Evolutionary conservation across 2,888 invertebrate species (phyloP).

Genomic region (Drosophila falleni): DNA sequence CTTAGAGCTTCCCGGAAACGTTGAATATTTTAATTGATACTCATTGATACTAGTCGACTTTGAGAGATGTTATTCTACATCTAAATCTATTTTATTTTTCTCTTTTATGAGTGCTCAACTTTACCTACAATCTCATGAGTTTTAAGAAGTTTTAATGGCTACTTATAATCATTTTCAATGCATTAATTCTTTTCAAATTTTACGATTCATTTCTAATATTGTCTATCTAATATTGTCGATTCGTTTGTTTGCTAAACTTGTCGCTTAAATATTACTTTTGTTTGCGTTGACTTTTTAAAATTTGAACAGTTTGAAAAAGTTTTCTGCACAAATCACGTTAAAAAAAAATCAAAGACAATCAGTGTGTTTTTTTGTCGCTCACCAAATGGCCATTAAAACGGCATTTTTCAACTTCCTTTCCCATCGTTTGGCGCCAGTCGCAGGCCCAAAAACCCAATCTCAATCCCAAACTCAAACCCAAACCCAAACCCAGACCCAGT

Average conservation of each 20-base stretch:
- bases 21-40: not conserved
- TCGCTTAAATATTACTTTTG: conserved; percentile 1
- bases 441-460: conserved; percentile 28
- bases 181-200: not conserved
- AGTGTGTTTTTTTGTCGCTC: conserved; percentile 33
- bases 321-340: conserved; percentile 42
- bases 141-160: not conserved
- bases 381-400: conserved; percentile 56
- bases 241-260: conserved; percentile 18
- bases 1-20: conserved; percentile 23
- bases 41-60: not conserved
- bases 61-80: not conserved
- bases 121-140: too few species aligned
- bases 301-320: conserved; percentile 33
- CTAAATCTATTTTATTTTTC: not conserved
- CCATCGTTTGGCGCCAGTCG: conserved; percentile 44
- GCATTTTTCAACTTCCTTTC: conserved; percentile 70
- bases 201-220: not conserved
- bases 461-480: conserved; percentile 19
- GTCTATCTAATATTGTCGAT: conserved; percentile 3
- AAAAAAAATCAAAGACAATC: conserved; percentile 26
- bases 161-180: not conserved
- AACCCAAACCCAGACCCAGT: conserved; percentile 33
- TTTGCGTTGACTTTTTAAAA: conserved; percentile 11
- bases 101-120: not conserved